Percentiles rank a stretch among this genome's conserved stretches.
These are phyloP conservation scores for Galerucella calmariensis DNA, from an alignment of 2,888 invertebrate genomes.

Conservation along the genomic window DNA sequence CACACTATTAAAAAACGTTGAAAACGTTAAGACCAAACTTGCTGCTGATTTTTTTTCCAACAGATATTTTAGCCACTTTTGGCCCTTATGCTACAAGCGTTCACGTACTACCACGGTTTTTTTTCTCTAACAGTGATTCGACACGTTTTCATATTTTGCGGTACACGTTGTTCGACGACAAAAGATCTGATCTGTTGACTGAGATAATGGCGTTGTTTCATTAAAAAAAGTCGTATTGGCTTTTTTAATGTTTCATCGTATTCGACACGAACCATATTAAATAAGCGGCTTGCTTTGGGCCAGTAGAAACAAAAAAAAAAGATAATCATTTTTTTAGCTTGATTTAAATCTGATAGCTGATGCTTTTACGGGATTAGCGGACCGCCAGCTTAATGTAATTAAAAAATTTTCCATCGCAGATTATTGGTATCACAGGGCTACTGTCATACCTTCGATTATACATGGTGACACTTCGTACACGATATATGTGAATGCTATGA, in stretches of 20 bases:
- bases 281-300: conserved; percentile 1
- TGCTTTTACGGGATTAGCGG: background rate
- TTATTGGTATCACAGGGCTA: too few species aligned
- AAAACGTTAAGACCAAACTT: background rate
- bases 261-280: conserved; percentile 14
- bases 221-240: conserved; percentile 21
- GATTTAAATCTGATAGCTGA: background rate
- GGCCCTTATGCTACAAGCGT: background rate
- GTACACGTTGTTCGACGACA: conserved; percentile 7
- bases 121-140: background rate
- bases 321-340: background rate
- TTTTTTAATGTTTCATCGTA: conserved; percentile 22
- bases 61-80: background rate
- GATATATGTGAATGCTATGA: too few species aligned
- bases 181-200: conserved; percentile 3
- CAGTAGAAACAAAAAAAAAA: background rate
- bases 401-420: too few species aligned
- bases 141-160: conserved; percentile 14
- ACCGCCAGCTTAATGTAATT: background rate
- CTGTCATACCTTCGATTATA: too few species aligned
- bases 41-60: background rate
- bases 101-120: background rate
- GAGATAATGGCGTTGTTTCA: conserved; percentile 5
- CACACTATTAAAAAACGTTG: too few species aligned
- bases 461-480: too few species aligned